These are phyloP conservation scores for Agapostemon virescens DNA, from an alignment of 2,888 invertebrate species.

Conservation along the genomic window DNA sequence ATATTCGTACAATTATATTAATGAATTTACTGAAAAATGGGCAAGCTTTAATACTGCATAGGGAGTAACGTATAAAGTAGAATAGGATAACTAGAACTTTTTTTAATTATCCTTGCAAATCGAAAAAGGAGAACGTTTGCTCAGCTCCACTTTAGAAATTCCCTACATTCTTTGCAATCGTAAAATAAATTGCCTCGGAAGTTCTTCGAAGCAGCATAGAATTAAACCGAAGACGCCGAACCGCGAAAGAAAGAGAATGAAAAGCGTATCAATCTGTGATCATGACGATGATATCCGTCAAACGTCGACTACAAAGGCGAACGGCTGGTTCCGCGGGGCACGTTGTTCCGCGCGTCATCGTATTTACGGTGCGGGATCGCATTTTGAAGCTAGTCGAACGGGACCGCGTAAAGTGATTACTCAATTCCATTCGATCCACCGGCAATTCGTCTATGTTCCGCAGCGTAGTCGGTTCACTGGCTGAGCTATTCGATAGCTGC, in stretches of 20 bases:
- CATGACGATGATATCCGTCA: not conserved
- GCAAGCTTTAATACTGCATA: no score
- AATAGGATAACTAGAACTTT: no score
- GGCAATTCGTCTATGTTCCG: conserved; percentile 33
- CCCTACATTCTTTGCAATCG: no score
- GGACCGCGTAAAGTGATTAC: conserved; percentile 27
- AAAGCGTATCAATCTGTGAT: not conserved
- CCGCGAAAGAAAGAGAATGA: not conserved
- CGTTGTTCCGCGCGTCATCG: not conserved
- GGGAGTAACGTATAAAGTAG: no score
- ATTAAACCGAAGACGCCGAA: not conserved
- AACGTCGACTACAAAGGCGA: not conserved
- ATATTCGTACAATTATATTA: no score
- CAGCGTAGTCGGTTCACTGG: conserved; percentile 31
- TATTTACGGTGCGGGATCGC: not conserved
- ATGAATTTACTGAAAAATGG: no score
- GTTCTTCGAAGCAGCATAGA: not conserved
- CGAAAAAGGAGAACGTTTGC: no score
- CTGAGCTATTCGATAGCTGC: conserved; percentile 28
- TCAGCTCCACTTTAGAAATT: no score
- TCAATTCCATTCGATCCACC: conserved; percentile 16
- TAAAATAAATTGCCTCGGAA: not conserved
- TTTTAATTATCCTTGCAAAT: no score
- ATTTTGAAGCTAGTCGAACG: not conserved
- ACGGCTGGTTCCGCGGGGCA: not conserved